A percentile compares a stretch with the other conserved stretches of the same genome.
Conservation (phyloP, 2,113 vertebrate genomes). For the Psilopogon haemacephalus region DNA sequence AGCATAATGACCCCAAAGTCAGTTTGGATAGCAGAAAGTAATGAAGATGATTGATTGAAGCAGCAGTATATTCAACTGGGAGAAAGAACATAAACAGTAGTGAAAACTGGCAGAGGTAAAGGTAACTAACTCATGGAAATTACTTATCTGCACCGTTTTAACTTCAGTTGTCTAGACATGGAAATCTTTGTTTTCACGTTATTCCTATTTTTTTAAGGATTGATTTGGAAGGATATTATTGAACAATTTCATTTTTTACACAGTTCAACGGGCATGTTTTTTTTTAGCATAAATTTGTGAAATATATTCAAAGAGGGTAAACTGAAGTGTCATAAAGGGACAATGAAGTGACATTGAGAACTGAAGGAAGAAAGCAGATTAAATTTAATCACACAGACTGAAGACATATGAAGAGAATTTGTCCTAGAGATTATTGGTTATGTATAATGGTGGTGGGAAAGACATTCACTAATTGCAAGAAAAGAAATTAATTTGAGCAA, state of each 20-base stretch:
- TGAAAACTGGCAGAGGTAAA: not conserved
- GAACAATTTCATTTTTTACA: not conserved
- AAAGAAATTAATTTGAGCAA: conserved; percentile 7
- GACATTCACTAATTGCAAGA: not conserved
- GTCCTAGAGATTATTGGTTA: not conserved
- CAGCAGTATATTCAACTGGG: not conserved
- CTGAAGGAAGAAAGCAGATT: not conserved
- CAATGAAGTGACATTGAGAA: not conserved
- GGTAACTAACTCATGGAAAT: not conserved
- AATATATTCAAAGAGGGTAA: not conserved
- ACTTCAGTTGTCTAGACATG: not conserved
- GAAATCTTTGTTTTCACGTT: not conserved
- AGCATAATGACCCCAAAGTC: not conserved
- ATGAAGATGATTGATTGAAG: not conserved
- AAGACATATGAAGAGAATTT: not conserved
- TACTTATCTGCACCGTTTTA: not conserved
- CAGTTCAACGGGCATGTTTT: not conserved
- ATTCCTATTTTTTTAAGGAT: not conserved
- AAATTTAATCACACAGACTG: not conserved
- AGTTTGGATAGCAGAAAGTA: not conserved
- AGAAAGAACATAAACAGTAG: not conserved
- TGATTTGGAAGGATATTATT: not conserved
- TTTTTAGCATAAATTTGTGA: not conserved
- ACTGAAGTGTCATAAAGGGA: not conserved
- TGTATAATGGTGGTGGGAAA: not conserved